Conservation (phyloP, 1,140 invertebrate species). For the Atta colombica region DNA sequence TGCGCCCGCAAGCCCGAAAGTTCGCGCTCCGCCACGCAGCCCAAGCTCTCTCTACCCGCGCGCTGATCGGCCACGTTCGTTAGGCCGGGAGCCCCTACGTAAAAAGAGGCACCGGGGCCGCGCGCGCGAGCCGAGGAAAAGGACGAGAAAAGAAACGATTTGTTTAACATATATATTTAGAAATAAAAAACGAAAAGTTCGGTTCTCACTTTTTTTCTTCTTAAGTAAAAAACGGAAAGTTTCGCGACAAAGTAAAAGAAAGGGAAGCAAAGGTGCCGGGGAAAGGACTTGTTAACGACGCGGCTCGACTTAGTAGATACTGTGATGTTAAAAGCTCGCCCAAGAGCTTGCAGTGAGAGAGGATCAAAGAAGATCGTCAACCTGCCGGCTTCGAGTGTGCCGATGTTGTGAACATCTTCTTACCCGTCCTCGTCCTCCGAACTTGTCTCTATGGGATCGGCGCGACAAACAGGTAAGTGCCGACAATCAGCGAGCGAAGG, state of each 20-base stretch:
- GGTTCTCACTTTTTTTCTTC: conserved; percentile 4
- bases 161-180: conserved; percentile 31
- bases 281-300: conserved; percentile 45
- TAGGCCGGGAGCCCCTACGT: conserved; percentile 71
- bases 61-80: conserved; percentile 77
- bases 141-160: conserved; percentile 43
- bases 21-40: conserved; percentile 85
- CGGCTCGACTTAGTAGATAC: conserved; percentile 42
- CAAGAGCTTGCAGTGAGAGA: conserved; percentile 69
- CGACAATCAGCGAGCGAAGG: not conserved
- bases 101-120: conserved; percentile 76
- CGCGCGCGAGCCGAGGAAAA: conserved; percentile 71
- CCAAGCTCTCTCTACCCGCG: conserved; percentile 78
- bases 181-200: conserved; percentile 29
- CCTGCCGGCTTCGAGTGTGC: conserved; percentile 68
- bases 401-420: conserved; percentile 73
- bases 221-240: conserved; percentile 12
- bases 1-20: conserved; percentile 87
- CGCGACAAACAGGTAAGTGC: conserved; percentile 73
- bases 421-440: conserved; percentile 66
- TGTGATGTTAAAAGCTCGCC: conserved; percentile 61
- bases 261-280: conserved; percentile 41
- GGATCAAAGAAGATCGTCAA: conserved; percentile 60
- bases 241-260: conserved; percentile 2
- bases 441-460: conserved; percentile 65